Conservation (phyloP, 2,888 invertebrate genomes). For the Caenorhabditis macrosperma region DNA sequence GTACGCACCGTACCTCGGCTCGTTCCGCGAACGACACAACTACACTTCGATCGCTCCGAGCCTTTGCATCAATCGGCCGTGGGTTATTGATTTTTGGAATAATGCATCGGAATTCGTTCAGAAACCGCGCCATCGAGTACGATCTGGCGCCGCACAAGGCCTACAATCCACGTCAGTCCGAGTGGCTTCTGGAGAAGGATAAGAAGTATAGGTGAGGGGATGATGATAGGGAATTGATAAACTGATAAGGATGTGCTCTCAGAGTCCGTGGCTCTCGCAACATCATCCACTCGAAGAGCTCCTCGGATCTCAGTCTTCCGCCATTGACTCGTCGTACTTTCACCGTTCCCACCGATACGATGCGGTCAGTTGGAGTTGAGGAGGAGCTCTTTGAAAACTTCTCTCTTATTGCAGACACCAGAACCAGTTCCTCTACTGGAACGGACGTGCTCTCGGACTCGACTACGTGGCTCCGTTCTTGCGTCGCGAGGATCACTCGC, state of each 20-base stretch:
- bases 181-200: conserved; percentile 72
- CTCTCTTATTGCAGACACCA: conserved; percentile 69
- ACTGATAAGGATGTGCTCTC: too few species aligned
- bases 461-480: conserved; percentile 75
- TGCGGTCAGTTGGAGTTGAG: conserved; percentile 40
- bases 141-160: conserved; percentile 72
- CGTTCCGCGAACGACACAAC: conserved; percentile 63
- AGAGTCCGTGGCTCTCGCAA: conserved; percentile 51
- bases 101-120: conserved; percentile 35
- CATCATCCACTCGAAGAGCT: conserved; percentile 51
- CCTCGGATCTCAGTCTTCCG: conserved; percentile 61
- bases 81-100: not conserved
- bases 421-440: conserved; percentile 76
- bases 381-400: too few species aligned
- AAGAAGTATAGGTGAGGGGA: conserved; percentile 61
- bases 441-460: conserved; percentile 73
- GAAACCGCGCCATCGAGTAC: conserved; percentile 70
- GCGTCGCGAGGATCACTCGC: conserved; percentile 35
- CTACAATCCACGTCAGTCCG: conserved; percentile 74
- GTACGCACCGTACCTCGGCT: conserved; percentile 67
- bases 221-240: too few species aligned
- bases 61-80: conserved; percentile 65
- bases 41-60: conserved; percentile 71
- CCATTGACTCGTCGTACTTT: conserved; percentile 61
- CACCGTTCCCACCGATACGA: conserved; percentile 64